Conservation (phyloP, 1,140 invertebrate genomes). For the Chironomus tepperi region DNA sequence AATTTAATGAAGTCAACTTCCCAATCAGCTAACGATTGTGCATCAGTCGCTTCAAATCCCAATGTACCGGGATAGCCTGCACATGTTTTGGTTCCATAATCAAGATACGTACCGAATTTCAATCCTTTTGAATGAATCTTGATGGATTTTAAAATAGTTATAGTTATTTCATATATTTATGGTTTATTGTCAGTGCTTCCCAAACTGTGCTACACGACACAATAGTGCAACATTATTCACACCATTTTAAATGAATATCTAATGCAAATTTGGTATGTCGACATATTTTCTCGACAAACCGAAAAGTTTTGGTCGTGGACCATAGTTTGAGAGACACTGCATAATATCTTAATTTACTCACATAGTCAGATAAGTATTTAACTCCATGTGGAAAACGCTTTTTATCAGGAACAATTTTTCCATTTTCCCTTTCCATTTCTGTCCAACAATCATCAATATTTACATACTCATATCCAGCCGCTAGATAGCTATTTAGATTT, state of each 20-base stretch:
- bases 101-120: slow-evolving; percentile 96
- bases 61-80: slow-evolving; percentile 90
- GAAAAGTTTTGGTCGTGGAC: no score
- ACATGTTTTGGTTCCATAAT: slow-evolving; percentile 92
- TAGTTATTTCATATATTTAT: no score
- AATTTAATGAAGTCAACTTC: slow-evolving; percentile 94
- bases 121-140: slow-evolving; percentile 71
- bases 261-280: no score
- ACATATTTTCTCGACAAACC: no score
- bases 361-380: slow-evolving; percentile 69
- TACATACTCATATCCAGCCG: slow-evolving; percentile 73
- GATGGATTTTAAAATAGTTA: neutral
- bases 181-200: no score
- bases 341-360: no score
- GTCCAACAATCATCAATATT: slow-evolving; percentile 89
- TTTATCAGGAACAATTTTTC: slow-evolving; percentile 61
- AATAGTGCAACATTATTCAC: no score
- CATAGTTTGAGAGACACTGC: no score
- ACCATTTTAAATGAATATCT: no score
- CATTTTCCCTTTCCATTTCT: slow-evolving; percentile 53
- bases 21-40: slow-evolving; percentile 91
- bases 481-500: slow-evolving; percentile 62
- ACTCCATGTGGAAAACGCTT: slow-evolving; percentile 76
- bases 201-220: no score
- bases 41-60: slow-evolving; percentile 74